phyloP scores from a whole-genome alignment of 2,888 invertebrate species.

The Sepiola atlantica region DNA sequence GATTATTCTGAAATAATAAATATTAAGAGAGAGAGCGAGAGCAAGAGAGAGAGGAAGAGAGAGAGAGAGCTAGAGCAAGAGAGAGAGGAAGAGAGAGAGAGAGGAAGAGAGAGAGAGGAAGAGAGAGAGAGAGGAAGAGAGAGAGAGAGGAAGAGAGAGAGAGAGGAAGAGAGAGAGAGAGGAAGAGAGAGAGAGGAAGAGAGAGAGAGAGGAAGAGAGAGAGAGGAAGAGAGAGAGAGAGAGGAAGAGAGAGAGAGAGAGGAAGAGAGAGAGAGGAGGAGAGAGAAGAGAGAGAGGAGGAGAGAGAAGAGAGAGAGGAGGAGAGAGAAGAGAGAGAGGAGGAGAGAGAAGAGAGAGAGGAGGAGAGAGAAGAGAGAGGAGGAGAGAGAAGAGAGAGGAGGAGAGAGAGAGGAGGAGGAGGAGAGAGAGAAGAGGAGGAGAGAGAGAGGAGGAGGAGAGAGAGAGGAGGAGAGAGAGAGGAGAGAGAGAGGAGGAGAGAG shows the following conservation, averaged over 20 bases:
- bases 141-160: neutral
- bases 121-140: neutral
- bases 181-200: neutral
- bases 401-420: neutral
- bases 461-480: neutral
- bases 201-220: neutral
- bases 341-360: neutral
- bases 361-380: neutral
- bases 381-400: neutral
- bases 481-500: constrained; percentile 40
- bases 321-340: neutral
- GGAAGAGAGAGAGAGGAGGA: too few species aligned
- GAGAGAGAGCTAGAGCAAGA: neutral
- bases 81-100: neutral
- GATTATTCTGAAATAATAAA: neutral
- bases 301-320: neutral
- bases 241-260: neutral
- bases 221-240: neutral
- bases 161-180: neutral
- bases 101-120: neutral
- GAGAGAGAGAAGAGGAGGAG: neutral
- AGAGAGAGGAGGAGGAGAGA: neutral
- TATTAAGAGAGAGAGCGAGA: neutral
- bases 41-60: neutral
- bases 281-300: neutral